Percentiles rank a stretch among this genome's conserved stretches.
phyloP scores from a whole-genome alignment of 1,140 invertebrate species.

The Sycophila sp. region DNA sequence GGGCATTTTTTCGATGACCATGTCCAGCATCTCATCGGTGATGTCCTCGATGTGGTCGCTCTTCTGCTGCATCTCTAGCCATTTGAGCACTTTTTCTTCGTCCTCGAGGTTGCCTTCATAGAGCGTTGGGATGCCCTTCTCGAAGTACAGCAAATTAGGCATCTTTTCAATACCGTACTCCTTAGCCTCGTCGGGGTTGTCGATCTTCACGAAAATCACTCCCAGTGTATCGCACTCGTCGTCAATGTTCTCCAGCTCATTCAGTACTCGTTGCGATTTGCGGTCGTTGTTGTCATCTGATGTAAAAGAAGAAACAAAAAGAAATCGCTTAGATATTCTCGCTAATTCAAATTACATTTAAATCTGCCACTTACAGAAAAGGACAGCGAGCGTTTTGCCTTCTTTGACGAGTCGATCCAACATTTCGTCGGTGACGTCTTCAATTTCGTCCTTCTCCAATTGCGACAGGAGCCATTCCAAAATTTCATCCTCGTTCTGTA shows the following conservation, averaged over 20 bases:
- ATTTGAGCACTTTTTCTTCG: slow-evolving; percentile 88
- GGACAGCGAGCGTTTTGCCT: slow-evolving; percentile 87
- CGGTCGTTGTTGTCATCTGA: slow-evolving; percentile 91
- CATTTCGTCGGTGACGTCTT: slow-evolving; percentile 95
- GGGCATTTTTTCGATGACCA: slow-evolving; percentile 88
- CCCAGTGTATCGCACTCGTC: slow-evolving; percentile 91
- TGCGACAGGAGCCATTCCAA: slow-evolving; percentile 88
- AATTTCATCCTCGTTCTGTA: slow-evolving; percentile 91
- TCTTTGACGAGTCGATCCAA: slow-evolving; percentile 89
- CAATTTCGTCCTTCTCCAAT: slow-evolving; percentile 91
- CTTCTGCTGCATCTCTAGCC: slow-evolving; percentile 86
- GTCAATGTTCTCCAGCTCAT: slow-evolving; percentile 93
- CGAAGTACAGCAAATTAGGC: slow-evolving; percentile 88
- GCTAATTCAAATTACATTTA: background rate
- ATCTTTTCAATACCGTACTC: slow-evolving; percentile 92
- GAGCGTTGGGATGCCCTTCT: slow-evolving; percentile 87
- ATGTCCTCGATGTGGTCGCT: slow-evolving; percentile 94
- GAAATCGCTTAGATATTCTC: too few species aligned
- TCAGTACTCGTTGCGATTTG: slow-evolving; percentile 85
- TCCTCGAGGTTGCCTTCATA: slow-evolving; percentile 92
- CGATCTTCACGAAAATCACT: slow-evolving; percentile 92
- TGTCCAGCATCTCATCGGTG: slow-evolving; percentile 93
- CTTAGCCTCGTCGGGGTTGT: slow-evolving; percentile 87
- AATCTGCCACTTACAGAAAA: slow-evolving; percentile 84
- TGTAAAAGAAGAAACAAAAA: background rate